Percentiles rank a stretch among this genome's conserved stretches.
phyloP scores from a whole-genome alignment of 2,113 vertebrate genomes.

The Entelurus aequoreus region DNA sequence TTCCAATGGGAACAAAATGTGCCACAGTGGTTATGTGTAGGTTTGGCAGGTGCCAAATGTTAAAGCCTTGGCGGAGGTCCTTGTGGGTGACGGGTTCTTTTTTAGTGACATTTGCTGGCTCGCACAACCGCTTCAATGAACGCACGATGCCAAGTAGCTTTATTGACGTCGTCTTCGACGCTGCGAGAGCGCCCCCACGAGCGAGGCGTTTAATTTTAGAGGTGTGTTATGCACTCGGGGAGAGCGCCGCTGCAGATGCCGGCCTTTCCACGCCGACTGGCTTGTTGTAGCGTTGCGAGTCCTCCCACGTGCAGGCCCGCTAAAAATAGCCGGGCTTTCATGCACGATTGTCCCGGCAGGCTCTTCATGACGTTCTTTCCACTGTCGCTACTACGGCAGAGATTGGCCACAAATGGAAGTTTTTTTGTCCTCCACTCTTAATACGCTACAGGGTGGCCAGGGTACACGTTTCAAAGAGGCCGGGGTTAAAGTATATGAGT shows the following conservation, averaged over 20 bases:
- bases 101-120: no score
- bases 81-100: no score
- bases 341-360: constrained; percentile 40
- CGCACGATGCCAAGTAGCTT: no score
- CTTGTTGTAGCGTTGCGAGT: constrained; percentile 40
- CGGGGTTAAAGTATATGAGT: neutral
- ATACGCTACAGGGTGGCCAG: neutral
- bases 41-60: no score
- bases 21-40: no score
- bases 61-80: no score
- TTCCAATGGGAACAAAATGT: no score
- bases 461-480: neutral
- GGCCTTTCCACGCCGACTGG: constrained; percentile 27
- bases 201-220: constrained; percentile 34
- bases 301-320: constrained; percentile 34
- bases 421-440: neutral
- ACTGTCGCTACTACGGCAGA: constrained; percentile 30
- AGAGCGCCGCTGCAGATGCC: constrained; percentile 5
- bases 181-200: neutral
- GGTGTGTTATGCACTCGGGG: constrained; percentile 13
- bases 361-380: constrained; percentile 17
- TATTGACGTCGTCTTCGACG: neutral
- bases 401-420: constrained; percentile 46
- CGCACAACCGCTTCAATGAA: no score
- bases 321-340: constrained; percentile 52